Percentiles rank a stretch among this genome's conserved stretches.
phyloP scores from a whole-genome alignment of 2,113 vertebrate genomes.

The Dipodomys merriami region DNA sequence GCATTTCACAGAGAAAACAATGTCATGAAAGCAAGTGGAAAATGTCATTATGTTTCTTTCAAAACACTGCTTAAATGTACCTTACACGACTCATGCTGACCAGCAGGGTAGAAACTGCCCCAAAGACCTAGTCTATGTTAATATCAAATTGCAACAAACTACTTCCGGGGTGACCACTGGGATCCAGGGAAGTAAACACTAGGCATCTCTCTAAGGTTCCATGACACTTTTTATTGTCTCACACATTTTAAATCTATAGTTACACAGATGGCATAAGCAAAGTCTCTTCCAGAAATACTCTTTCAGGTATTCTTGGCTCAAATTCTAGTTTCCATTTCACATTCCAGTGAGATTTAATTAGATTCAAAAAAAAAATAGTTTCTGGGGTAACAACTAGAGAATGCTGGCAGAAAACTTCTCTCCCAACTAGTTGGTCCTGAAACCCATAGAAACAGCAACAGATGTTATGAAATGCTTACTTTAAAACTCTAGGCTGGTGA shows the following conservation, averaged over 20 bases:
- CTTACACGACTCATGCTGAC: neutral
- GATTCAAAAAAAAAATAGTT: neutral
- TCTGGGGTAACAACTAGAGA: slow-evolving; percentile 35
- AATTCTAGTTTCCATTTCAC: slow-evolving; percentile 56
- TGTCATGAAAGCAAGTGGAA: slow-evolving; percentile 52
- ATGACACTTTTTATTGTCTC: neutral
- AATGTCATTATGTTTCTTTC: slow-evolving; percentile 53
- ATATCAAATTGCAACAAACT: neutral
- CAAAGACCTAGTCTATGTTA: neutral
- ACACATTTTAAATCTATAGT: neutral
- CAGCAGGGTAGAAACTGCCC: neutral
- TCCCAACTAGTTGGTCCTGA: neutral
- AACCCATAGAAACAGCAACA: slow-evolving; percentile 46
- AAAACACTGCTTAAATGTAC: slow-evolving; percentile 51
- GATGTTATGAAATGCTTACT: slow-evolving; percentile 36
- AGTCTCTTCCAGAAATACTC: neutral
- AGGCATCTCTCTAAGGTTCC: neutral
- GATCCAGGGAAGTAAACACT: neutral
- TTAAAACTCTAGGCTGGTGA: slow-evolving; percentile 27
- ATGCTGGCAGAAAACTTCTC: neutral
- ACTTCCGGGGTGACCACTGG: neutral
- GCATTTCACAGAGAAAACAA: slow-evolving; percentile 64
- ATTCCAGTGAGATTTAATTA: slow-evolving; percentile 55
- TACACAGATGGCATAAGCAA: neutral
- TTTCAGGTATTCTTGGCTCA: slow-evolving; percentile 55